These are phyloP conservation scores for Frankliniella intonsa DNA, from an alignment of 2,888 invertebrate species.

Conservation along the genomic window DNA sequence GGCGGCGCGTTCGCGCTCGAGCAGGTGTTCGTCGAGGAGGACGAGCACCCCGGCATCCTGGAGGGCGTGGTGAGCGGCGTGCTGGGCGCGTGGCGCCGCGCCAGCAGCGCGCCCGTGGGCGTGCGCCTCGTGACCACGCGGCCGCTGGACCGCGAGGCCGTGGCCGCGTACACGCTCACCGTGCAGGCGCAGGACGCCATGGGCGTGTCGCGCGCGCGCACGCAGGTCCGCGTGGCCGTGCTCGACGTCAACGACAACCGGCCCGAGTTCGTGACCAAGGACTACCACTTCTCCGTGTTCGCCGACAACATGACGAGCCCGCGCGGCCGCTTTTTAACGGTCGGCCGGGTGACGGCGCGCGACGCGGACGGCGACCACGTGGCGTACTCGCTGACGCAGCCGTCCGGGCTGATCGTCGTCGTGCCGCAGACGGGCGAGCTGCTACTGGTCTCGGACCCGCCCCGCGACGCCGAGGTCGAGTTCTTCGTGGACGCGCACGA, in stretches of 20 bases:
- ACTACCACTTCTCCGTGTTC: slow-evolving; percentile 64
- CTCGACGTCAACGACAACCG: slow-evolving; percentile 89
- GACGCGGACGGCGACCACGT: slow-evolving; percentile 90
- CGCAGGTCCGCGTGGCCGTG: slow-evolving; percentile 71
- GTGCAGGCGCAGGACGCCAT: slow-evolving; percentile 75
- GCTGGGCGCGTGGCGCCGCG: slow-evolving; percentile 22
- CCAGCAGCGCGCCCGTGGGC: slow-evolving; percentile 48
- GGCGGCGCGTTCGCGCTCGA: slow-evolving; percentile 69
- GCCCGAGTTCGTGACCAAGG: slow-evolving; percentile 72
- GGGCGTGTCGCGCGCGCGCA: slow-evolving; percentile 73
- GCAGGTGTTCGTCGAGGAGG: slow-evolving; percentile 52
- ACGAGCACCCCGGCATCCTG: slow-evolving; percentile 38
- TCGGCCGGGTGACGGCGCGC: slow-evolving; percentile 79
- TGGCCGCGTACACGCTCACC: slow-evolving; percentile 65
- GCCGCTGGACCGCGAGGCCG: slow-evolving; percentile 73
- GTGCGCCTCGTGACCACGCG: slow-evolving; percentile 71
- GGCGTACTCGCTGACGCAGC: slow-evolving; percentile 77
- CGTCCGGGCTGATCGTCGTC: slow-evolving; percentile 78
- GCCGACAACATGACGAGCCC: slow-evolving; percentile 50
- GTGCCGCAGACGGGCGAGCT: slow-evolving; percentile 91
- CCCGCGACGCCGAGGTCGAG: slow-evolving; percentile 58
- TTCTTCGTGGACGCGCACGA: slow-evolving; percentile 80
- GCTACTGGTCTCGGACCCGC: slow-evolving; percentile 74
- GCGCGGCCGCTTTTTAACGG: slow-evolving; percentile 61
- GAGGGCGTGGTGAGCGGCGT: slow-evolving; percentile 9